Evolutionary conservation across 2,113 vertebrate species (phyloP).

Genomic region (Leptosomus discolor): DNA sequence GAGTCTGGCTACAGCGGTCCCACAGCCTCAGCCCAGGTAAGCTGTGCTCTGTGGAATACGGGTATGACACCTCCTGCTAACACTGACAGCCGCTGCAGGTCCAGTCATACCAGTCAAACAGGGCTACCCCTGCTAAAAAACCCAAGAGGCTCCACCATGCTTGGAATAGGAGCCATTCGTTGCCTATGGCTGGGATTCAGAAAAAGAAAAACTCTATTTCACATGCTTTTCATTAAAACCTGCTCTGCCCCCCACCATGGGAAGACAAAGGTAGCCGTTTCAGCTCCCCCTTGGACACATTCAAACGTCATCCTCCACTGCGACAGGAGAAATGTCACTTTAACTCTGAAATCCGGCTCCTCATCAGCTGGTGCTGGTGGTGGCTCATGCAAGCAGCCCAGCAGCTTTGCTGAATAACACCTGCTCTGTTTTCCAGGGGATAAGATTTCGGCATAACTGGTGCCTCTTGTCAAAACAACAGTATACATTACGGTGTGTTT

Average conservation of each 20-base stretch:
- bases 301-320: neutral
- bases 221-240: fast-evolving
- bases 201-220: neutral
- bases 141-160: neutral
- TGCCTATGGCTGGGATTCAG: neutral
- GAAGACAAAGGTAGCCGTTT: neutral
- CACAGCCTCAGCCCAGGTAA: neutral
- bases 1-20: neutral
- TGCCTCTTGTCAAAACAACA: neutral
- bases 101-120: neutral
- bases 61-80: neutral
- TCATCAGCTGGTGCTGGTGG: neutral
- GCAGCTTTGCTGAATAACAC: neutral
- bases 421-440: neutral
- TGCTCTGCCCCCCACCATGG: fast-evolving
- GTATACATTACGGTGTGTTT: neutral
- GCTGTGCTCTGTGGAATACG: neutral
- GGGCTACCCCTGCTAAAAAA: neutral
- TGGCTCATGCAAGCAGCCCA: neutral
- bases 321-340: fast-evolving
- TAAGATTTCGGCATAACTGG: neutral
- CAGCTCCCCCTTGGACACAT: neutral
- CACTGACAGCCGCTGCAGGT: neutral
- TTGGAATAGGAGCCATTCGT: neutral
- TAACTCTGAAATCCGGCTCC: neutral